A percentile compares a stretch with the other conserved stretches of the same genome.
Evolutionary conservation across 2,888 invertebrate species (phyloP).

Genomic region (Watsonalla cultraria): DNA sequence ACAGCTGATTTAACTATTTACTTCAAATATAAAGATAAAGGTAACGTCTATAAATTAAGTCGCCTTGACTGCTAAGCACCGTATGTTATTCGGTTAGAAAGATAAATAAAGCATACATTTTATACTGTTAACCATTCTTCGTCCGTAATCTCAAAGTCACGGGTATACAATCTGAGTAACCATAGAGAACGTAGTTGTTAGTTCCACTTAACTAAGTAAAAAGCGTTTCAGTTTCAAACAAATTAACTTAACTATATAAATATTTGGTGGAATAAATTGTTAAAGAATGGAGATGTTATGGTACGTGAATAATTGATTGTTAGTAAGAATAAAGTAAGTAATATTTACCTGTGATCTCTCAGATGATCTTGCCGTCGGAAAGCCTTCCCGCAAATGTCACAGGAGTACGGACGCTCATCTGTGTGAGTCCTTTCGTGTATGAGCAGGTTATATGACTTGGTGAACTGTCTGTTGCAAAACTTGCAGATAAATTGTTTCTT

Average conservation of each 20-base stretch:
- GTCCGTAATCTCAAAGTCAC: background rate
- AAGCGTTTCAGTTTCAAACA: background rate
- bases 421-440: slow-evolving; percentile 99
- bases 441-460: slow-evolving; percentile 97
- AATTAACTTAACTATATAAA: background rate
- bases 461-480: slow-evolving; percentile 98
- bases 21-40: slow-evolving; percentile 20
- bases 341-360: slow-evolving; percentile 91
- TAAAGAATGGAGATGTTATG: background rate
- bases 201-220: background rate
- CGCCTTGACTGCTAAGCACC: background rate
- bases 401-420: slow-evolving; percentile 97
- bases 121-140: too few species aligned
- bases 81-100: background rate
- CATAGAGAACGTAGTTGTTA: background rate
- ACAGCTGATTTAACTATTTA: slow-evolving; percentile 44
- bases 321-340: background rate
- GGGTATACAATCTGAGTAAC: background rate
- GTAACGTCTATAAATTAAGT: slow-evolving; percentile 16
- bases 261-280: background rate
- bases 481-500: slow-evolving; percentile 99
- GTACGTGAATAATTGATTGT: background rate
- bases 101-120: background rate
- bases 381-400: slow-evolving; percentile 98
- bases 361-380: slow-evolving; percentile 98